These are phyloP conservation scores for Colletes gigas DNA, from an alignment of 1,140 invertebrate genomes.

Conservation along the genomic window DNA sequence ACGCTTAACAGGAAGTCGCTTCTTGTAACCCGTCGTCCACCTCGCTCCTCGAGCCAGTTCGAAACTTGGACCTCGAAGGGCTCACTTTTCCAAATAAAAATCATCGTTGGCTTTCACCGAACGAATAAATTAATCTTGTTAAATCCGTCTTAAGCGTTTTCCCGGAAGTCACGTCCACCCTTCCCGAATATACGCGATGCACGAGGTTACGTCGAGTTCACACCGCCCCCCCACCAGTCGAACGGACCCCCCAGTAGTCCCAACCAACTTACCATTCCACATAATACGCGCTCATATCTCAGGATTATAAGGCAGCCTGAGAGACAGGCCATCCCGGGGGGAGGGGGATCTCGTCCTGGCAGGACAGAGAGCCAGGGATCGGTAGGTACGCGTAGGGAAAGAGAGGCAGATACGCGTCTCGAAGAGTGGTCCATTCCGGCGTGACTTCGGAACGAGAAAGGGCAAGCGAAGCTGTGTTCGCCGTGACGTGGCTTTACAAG, in stretches of 20 bases:
- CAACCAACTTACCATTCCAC: constrained; percentile 71
- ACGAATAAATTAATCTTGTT: too few species aligned
- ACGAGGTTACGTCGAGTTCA: constrained; percentile 67
- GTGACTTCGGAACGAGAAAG: constrained; percentile 46
- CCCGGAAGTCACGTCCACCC: constrained; percentile 21
- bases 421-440: constrained; percentile 55
- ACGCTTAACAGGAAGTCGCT: constrained; percentile 16
- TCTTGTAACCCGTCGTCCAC: neutral
- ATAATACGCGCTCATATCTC: constrained; percentile 80
- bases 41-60: too few species aligned
- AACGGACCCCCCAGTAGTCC: constrained; percentile 63
- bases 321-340: constrained; percentile 43
- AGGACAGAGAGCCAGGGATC: neutral
- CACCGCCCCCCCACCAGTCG: constrained; percentile 53
- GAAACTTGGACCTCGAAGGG: too few species aligned
- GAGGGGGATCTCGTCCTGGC: constrained; percentile 21
- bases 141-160: too few species aligned
- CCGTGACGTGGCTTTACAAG: constrained; percentile 53
- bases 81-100: too few species aligned
- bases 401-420: constrained; percentile 31
- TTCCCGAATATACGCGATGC: constrained; percentile 65
- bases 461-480: constrained; percentile 33
- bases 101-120: too few species aligned
- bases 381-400: neutral
- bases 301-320: constrained; percentile 76